phyloP scores from a whole-genome alignment of 2,888 invertebrate genomes.

The Hipparchia sbordonii region DNA sequence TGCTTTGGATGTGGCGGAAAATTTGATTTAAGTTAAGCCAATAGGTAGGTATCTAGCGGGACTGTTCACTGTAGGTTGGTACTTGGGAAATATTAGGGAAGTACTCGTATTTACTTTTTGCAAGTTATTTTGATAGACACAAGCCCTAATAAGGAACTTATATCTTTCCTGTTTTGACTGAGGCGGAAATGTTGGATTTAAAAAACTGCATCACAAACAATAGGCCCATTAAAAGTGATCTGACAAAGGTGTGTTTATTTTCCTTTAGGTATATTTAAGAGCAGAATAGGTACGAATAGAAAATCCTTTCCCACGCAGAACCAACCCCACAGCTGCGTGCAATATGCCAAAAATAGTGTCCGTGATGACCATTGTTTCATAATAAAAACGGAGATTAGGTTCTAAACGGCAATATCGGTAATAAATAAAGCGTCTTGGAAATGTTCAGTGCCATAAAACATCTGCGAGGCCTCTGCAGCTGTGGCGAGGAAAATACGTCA shows the following conservation, averaged over 20 bases:
- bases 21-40: too few relatives aligned
- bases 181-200: neutral
- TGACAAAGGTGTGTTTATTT: constrained; percentile 5
- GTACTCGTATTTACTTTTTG: too few relatives aligned
- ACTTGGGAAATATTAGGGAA: too few relatives aligned
- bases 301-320: constrained; percentile 66
- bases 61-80: too few relatives aligned
- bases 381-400: constrained; percentile 80
- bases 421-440: constrained; percentile 80
- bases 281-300: constrained; percentile 28
- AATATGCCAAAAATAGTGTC: constrained; percentile 74
- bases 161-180: neutral
- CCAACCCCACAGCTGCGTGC: constrained; percentile 67
- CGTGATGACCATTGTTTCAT: constrained; percentile 77
- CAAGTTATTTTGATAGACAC: too few relatives aligned
- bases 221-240: neutral
- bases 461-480: constrained; percentile 79
- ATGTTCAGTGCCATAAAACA: constrained; percentile 80
- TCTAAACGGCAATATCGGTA: constrained; percentile 80
- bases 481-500: constrained; percentile 77
- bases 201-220: neutral
- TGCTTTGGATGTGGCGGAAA: too few relatives aligned
- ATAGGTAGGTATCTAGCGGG: too few relatives aligned
- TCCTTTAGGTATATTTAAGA: constrained; percentile 16
- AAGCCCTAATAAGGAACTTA: too few relatives aligned